These are phyloP conservation scores for Hormiphora californensis DNA, from an alignment of 37 sponge, comb jelly and placozoan genomes.

Conservation along the genomic window DNA sequence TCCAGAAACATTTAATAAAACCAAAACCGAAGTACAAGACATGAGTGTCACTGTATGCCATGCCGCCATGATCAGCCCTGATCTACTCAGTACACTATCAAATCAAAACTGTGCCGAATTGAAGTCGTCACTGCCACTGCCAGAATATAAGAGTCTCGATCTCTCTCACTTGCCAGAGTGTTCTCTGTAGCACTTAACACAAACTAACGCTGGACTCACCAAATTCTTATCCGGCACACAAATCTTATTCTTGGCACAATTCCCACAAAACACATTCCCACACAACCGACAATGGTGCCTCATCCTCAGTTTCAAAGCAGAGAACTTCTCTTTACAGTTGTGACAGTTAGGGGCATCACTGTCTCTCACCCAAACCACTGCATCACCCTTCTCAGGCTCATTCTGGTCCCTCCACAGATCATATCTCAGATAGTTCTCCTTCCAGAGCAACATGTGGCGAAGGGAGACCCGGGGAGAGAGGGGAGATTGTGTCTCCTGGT, in stretches of 20 bases:
- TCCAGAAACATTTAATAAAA: too few relatives aligned
- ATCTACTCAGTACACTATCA: too few relatives aligned
- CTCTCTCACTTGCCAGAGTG: too few relatives aligned
- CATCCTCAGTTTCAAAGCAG: not conserved
- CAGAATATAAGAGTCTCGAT: too few relatives aligned
- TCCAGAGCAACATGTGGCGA: constrained; percentile 80
- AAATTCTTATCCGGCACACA: constrained; percentile 71
- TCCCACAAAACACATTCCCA: constrained; percentile 80
- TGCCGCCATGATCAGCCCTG: too few relatives aligned
- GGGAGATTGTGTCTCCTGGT: not conserved
- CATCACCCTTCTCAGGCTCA: constrained; percentile 49
- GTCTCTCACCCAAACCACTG: constrained; percentile 90
- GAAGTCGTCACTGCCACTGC: too few relatives aligned
- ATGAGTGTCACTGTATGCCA: too few relatives aligned
- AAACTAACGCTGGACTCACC: constrained; percentile 63
- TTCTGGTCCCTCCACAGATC: constrained; percentile 57
- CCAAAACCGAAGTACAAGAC: too few relatives aligned
- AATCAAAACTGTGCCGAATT: too few relatives aligned
- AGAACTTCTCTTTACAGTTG: constrained; percentile 73
- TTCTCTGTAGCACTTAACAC: constrained; percentile 52
- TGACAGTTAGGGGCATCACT: constrained; percentile 65
- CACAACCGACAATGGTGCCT: constrained; percentile 64
- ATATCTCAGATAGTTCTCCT: constrained; percentile 85
- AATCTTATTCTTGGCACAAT: constrained; percentile 67
- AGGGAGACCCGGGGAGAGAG: constrained; percentile 56